Base-by-base conservation (phyloP, 2,888 invertebrate genomes). In the Acrocyrtus sp. region DNA sequence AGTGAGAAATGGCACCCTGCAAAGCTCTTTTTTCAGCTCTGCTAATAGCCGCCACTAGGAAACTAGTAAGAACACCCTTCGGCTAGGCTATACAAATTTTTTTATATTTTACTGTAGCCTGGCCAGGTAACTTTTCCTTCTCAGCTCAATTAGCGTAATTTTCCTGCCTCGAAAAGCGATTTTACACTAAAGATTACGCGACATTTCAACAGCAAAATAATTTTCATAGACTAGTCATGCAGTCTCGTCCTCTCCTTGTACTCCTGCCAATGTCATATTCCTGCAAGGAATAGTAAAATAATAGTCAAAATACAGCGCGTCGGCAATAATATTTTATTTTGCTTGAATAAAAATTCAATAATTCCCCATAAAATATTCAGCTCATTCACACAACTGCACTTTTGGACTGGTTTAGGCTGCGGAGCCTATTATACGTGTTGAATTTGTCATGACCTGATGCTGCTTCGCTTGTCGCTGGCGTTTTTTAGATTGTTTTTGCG, bases 311-410 rank as follows among this genome's bases (percentile, higher is more conserved):
- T n/a, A n/a, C n/a, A n/a, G n/a, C n/a, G n/a, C n/a, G n/a, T n/a
- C n/a, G n/a, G n/a, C n/a, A n/a, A n/a, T n/a, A n/a, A n/a, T n/a
- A n/a, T n/a, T n/a, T n/a, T n/a, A n/a, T n/a, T n/a, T n/a, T n/a
- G n/a, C n/a, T n/a, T n/a, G n/a, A n/a, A 51, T 17, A 17, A 51
- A 48, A 53, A 65, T 65, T 41, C 63, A 65, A 65, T 65, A 65
- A 65, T 56, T 65, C 24, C 65, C 56, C 65, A 65, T 65, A 65
- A 65, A 65, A 65, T 63, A 65, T 65, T 56, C 65, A 54, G n/a
- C 53, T 53, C 53, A 29, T 53, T 53, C 53, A 53, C 41, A 58
- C 43, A 43, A 45, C 6, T 27, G 8, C 26, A 19, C 17, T 65
- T 48, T 34, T 65, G 47, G 56, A 65, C 65, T 56, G 65, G 65